A percentile compares a stretch with the other conserved stretches of the same genome.
phyloP scores from a whole-genome alignment of 1,140 invertebrate species.

The Danaus plexippus region DNA sequence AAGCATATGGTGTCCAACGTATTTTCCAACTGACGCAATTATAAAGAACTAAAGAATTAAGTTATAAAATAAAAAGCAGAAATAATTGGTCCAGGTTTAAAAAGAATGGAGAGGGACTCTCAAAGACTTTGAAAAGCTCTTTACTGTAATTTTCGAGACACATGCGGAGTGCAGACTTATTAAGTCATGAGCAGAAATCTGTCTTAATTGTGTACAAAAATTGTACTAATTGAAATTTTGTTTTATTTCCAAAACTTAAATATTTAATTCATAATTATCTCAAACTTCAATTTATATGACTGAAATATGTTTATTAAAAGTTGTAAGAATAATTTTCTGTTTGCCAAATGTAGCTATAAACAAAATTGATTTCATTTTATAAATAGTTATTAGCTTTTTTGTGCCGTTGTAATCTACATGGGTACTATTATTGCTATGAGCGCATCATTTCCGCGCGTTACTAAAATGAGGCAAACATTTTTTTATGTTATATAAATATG shows the following conservation, averaged over 20 bases:
- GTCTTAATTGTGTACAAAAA: slow-evolving; percentile 49
- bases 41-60: slow-evolving; percentile 39
- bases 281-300: too few relatives aligned
- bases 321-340: slow-evolving; percentile 20
- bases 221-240: too few relatives aligned
- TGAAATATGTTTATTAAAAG: too few relatives aligned
- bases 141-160: slow-evolving; percentile 50
- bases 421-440: slow-evolving; percentile 42
- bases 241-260: too few relatives aligned
- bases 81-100: slow-evolving; percentile 63
- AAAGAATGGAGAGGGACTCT: slow-evolving; percentile 53
- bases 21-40: slow-evolving; percentile 61
- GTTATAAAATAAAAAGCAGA: slow-evolving; percentile 28
- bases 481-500: slow-evolving; percentile 20
- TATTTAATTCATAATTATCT: too few relatives aligned
- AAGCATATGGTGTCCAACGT: slow-evolving; percentile 54
- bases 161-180: too few relatives aligned
- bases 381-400: slow-evolving; percentile 59
- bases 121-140: slow-evolving; percentile 59
- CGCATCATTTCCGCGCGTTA: slow-evolving; percentile 52
- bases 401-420: slow-evolving; percentile 46
- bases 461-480: slow-evolving; percentile 50
- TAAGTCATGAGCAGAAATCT: too few relatives aligned
- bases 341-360: slow-evolving; percentile 52
- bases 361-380: slow-evolving; percentile 62